phyloP scores from a whole-genome alignment of 2,888 invertebrate genomes.

The Alcis repandata region DNA sequence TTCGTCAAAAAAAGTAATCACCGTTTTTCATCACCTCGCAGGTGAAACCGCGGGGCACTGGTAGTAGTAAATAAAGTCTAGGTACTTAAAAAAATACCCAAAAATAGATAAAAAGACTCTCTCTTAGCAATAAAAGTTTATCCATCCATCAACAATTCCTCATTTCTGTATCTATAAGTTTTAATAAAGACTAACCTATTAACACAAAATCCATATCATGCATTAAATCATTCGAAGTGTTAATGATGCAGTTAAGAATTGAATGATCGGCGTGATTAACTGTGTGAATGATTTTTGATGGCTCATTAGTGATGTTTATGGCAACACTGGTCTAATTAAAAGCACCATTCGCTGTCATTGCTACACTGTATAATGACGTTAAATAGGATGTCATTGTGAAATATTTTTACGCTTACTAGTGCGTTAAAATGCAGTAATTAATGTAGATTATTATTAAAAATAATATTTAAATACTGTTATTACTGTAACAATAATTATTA shows the following conservation, averaged over 20 bases:
- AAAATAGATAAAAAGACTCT: no score
- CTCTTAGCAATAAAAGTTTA: no score
- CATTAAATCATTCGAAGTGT: slow-evolving; percentile 23
- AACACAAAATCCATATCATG: neutral
- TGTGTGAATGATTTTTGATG: slow-evolving; percentile 22
- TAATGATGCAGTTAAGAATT: slow-evolving; percentile 28
- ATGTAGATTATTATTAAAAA: no score
- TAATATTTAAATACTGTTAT: no score
- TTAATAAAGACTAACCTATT: neutral
- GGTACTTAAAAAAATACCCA: no score
- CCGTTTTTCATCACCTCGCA: no score
- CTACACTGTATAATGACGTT: slow-evolving; percentile 13
- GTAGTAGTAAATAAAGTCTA: no score
- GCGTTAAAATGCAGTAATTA: slow-evolving; percentile 6
- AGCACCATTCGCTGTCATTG: slow-evolving; percentile 7
- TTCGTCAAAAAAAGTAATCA: no score
- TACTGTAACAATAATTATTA: no score
- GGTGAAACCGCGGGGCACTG: no score
- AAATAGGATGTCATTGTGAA: slow-evolving; percentile 15
- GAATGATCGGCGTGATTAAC: slow-evolving; percentile 24
- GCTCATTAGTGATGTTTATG: slow-evolving; percentile 30
- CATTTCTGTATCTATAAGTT: no score
- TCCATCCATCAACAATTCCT: no score
- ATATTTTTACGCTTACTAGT: slow-evolving; percentile 8
- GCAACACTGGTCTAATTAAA: slow-evolving; percentile 10